Percentiles rank a stretch among this genome's conserved stretches.
These are phyloP conservation scores for Eidolon dupreanum DNA, from an alignment of 2,797 vertebrate genomes.

Conservation along the genomic window DNA sequence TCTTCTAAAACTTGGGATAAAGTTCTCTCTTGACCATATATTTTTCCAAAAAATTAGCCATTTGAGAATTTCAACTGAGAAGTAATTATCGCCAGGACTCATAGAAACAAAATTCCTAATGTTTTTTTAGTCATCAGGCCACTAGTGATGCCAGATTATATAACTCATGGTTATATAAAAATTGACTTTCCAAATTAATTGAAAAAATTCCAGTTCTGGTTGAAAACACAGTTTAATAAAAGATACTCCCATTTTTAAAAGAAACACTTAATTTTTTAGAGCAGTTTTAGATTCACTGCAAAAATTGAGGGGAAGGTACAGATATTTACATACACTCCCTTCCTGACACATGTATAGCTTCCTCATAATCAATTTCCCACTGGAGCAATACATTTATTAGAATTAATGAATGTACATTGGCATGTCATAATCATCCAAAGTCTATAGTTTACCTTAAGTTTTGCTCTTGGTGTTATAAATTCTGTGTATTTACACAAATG, in stretches of 20 bases:
- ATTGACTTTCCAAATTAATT: not conserved
- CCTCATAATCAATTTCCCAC: not conserved
- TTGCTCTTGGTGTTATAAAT: not conserved
- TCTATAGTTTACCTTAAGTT: not conserved
- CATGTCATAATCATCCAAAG: not conserved
- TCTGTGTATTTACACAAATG: not conserved
- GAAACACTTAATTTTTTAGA: not conserved
- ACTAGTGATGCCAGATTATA: not conserved
- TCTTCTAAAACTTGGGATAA: not conserved
- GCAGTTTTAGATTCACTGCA: not conserved
- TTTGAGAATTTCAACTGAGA: constrained; percentile 27
- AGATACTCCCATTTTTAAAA: not conserved
- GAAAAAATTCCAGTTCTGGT: not conserved
- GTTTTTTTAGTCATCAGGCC: not conserved
- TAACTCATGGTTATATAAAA: not conserved
- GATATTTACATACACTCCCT: not conserved
- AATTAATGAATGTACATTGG: not conserved
- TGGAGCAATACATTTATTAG: not conserved
- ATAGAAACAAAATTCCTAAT: not conserved
- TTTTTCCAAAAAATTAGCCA: not conserved
- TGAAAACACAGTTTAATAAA: not conserved
- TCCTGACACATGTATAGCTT: not conserved
- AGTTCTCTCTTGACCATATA: not conserved
- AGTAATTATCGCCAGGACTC: not conserved
- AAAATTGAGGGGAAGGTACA: not conserved